Evolutionary conservation across 2,888 invertebrate genomes (phyloP).

Genomic region (Drosophila lutescens): DNA sequence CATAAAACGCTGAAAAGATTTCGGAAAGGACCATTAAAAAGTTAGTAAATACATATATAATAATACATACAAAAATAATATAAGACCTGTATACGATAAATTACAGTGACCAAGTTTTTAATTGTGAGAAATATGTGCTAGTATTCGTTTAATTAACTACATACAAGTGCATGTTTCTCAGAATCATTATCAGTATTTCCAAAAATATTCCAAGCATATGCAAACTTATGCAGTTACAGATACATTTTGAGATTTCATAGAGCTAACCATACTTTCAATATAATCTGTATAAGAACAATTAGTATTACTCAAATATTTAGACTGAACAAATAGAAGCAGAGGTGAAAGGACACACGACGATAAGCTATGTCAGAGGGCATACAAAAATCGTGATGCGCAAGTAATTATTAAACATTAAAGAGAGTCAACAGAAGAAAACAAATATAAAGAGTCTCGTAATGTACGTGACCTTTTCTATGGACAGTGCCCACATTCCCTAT

Average conservation of each 20-base stretch:
- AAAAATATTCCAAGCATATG: too few relatives aligned
- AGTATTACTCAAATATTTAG: background rate
- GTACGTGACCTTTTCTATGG: constrained; percentile 39
- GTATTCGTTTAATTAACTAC: too few relatives aligned
- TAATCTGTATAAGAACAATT: background rate
- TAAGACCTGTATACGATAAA: too few relatives aligned
- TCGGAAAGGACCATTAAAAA: background rate
- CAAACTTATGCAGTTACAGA: too few relatives aligned
- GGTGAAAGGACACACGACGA: constrained; percentile 32
- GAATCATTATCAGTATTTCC: too few relatives aligned
- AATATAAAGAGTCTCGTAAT: constrained; percentile 2
- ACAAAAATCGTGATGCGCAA: constrained; percentile 30
- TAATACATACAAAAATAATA: too few relatives aligned
- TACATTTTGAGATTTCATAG: too few relatives aligned
- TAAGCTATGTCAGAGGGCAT: constrained; percentile 18
- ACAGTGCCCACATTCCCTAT: constrained; percentile 10
- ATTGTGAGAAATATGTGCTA: too few relatives aligned
- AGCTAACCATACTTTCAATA: too few relatives aligned
- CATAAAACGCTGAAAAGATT: constrained; percentile 95
- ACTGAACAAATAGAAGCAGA: constrained; percentile 24
- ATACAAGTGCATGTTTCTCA: too few relatives aligned
- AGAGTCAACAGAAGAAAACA: constrained; percentile 8
- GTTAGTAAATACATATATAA: too few relatives aligned
- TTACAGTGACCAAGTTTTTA: too few relatives aligned
- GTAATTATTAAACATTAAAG: constrained; percentile 23